Evolutionary conservation across 2,888 invertebrate genomes (phyloP), one percentile per base, ranked within the genome.

Genomic region (Pyrgus malvae): DNA sequence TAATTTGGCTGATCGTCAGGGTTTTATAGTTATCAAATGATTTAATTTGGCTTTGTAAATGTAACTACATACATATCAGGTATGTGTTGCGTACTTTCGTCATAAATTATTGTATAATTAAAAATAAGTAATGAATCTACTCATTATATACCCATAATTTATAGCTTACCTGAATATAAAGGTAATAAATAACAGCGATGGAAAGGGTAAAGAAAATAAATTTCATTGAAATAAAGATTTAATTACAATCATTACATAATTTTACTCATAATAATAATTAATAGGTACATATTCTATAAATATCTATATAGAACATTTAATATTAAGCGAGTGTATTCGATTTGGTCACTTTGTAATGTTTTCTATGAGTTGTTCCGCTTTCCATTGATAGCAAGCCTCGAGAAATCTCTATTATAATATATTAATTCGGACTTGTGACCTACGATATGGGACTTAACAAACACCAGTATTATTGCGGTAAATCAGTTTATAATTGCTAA

Each of bases 221-320:
- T 63, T 65, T 64, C 58, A 60, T 86, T 85, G 83, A 90, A 89
- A 89, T 89, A 89, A 90, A 86, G 87, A 81, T 90, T 88, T 89
- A 90, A 90, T 90, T 89, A 88, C 87, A 89, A 85, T 90, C 76
- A 83, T 87, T 89, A 89, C 88, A 89, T 90, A 87, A 85, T 83
- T 81, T 81, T 87, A 85, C 73, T 89, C 80, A 83, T 88, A 83
- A 81, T 82, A 78, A 79, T 84, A 81, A 82, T 82, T 86, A 84
- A 85, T 87, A 82, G 80, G 82, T 86, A 82, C 84, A 86, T 86
- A 85, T 82, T 88, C 82, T 88, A 87, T 88, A 88, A 85, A 89
- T 88, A 85, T 84, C 82, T 88, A 83, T 88, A 87, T 83, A 87
- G 87, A 85, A 88, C 83, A 84, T 87, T 86, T 85, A 86, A 80